Base-by-base conservation (phyloP, 2,888 invertebrate genomes). In the Sinelater perroti region DNA sequence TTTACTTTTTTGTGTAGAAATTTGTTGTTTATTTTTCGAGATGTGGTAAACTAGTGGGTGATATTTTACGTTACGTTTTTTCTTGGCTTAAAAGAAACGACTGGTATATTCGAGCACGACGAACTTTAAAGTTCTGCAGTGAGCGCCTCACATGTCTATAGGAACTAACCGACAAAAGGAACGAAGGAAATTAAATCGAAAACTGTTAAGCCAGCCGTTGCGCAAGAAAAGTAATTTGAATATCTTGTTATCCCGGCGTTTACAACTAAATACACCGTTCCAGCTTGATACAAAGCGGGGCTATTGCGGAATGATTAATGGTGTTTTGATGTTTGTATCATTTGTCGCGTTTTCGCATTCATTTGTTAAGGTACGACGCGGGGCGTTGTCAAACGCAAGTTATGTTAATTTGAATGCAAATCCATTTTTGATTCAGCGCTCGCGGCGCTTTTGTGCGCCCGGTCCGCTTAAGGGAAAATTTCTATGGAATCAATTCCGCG, bases 321-420 rank as follows among this genome's bases (percentile, higher is more conserved):
- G 55, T 53, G 52, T 64, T 62, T 60, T 53, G 53, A 44, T 55
- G 63, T 61, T 59, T 49, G 59, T 45, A 60, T 62, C 63, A 57
- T 64, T 65, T 62, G 62, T 65, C 63, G 62, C 59, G 60, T 61
- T 65, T 65, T 64, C 59, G 42, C 53, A 57, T 58, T 54, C 61
- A 64, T 65, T 65, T 64, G 62, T 64, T 59, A 33, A 61, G 46
- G 46, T 52, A 51, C 30, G 46, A 40, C 24, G 26, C 21, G 24
- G 40, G 47, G 46, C 47, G 46, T 57, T 57, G 52, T 52, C 57
- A 52, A 45, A 55, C 47, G 54, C 57, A 62, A 61, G 64, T 63
- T 66, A 64, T 64, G 66, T 63, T 66, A 66, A 66, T 66, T 63
- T 60, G 44, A 46, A 60, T 59, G 56, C 49, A 60, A 63, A 60